Evolutionary conservation across 2,797 vertebrate species (phyloP).

Genomic region (Alauda arvensis): DNA sequence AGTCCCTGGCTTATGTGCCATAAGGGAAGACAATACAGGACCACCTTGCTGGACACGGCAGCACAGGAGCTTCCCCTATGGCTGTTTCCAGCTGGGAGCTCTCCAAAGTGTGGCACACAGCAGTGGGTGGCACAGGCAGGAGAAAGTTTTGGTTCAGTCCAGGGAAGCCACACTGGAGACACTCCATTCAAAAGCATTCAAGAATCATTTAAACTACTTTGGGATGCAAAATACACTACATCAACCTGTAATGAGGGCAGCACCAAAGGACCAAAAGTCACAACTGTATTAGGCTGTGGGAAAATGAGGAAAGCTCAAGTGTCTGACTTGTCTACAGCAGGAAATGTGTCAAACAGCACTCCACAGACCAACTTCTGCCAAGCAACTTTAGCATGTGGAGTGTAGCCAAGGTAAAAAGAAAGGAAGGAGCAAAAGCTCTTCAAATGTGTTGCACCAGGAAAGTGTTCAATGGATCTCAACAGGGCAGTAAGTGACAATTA

Average conservation of each 20-base stretch:
- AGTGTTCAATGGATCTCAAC: neutral
- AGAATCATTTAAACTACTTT: neutral
- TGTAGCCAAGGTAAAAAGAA: neutral
- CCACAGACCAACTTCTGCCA: neutral
- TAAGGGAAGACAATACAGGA: neutral
- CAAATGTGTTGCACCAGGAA: neutral
- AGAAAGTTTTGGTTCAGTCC: neutral
- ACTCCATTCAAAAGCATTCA: neutral
- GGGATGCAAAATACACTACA: neutral
- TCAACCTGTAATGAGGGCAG: neutral
- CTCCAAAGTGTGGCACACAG: neutral
- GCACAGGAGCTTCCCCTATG: neutral
- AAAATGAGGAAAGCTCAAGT: neutral
- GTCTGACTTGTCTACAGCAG: neutral
- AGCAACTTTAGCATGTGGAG: neutral
- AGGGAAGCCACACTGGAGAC: neutral
- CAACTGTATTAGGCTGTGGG: neutral
- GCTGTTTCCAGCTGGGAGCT: neutral
- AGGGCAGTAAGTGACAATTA: neutral
- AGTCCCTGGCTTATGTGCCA: neutral
- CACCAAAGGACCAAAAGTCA: neutral
- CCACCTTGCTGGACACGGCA: fast-evolving
- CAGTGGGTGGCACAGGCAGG: neutral
- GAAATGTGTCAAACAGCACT: neutral
- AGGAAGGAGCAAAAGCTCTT: neutral